Conservation (phyloP, 2,797 vertebrate genomes). For the Setipinna tenuifilis region DNA sequence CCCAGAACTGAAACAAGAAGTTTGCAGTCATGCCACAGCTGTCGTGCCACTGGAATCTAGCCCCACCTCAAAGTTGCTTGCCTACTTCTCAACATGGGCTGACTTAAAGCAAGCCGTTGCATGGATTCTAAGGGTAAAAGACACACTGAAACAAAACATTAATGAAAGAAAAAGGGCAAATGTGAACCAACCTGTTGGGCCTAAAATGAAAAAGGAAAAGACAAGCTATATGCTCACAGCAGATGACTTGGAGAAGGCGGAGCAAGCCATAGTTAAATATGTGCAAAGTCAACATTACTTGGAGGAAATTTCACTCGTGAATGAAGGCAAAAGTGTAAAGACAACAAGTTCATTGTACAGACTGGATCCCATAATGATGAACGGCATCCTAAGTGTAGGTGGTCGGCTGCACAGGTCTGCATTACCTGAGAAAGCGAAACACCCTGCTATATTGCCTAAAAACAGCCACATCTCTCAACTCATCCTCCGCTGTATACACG, state of each 20-base stretch:
- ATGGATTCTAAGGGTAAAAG: conserved; percentile 25
- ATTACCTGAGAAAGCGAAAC: neutral
- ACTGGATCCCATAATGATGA: neutral
- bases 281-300: neutral
- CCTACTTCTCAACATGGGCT: neutral
- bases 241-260: neutral
- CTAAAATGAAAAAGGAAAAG: too few relatives aligned
- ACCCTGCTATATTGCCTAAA: neutral
- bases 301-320: neutral
- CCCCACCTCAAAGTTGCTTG: too few relatives aligned
- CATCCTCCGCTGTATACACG: neutral
- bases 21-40: neutral
- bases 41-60: neutral
- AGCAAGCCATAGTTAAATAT: neutral
- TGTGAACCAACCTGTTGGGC: too few relatives aligned
- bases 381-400: conserved; percentile 4
- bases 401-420: neutral
- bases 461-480: neutral
- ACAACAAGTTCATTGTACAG: neutral
- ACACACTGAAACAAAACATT: neutral
- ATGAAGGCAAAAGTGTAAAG: neutral
- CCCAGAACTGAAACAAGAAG: neutral
- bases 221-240: neutral
- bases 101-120: neutral
- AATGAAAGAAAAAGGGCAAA: neutral